Evolutionary conservation across 2,888 invertebrate species (phyloP).

Genomic region (Argyresthia albistria): DNA sequence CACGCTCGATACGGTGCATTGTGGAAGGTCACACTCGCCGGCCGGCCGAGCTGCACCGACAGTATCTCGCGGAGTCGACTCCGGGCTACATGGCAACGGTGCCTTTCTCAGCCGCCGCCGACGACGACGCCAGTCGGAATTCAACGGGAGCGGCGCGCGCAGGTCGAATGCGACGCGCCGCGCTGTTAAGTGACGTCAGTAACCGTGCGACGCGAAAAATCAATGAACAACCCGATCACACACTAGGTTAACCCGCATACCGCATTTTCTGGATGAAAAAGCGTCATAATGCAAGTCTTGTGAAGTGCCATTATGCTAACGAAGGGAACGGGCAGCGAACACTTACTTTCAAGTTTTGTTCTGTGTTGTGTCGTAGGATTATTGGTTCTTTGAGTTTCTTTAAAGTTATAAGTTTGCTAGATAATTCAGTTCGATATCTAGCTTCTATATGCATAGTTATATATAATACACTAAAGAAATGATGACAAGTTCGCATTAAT

Average conservation of each 20-base stretch:
- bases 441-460: too few species aligned
- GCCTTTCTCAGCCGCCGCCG: constrained; percentile 6
- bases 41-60: background rate
- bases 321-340: constrained; percentile 35
- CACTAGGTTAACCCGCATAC: constrained; percentile 63
- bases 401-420: constrained; percentile 5
- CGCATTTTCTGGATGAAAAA: constrained; percentile 66
- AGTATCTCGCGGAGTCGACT: background rate
- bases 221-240: constrained; percentile 44
- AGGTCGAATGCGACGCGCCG: constrained; percentile 2
- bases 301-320: constrained; percentile 43
- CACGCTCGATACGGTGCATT: background rate
- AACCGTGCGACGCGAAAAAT: constrained; percentile 58
- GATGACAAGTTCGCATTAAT: too few species aligned
- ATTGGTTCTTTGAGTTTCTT: constrained; percentile 20
- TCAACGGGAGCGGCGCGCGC: constrained; percentile 19
- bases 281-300: constrained; percentile 48
- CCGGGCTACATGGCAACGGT: background rate
- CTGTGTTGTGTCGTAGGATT: constrained; percentile 59
- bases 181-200: constrained; percentile 2
- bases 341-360: constrained; percentile 52
- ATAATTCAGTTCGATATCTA: background rate
- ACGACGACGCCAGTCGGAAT: constrained; percentile 47
- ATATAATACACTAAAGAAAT: too few species aligned
- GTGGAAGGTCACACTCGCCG: constrained; percentile 40